Evolutionary conservation across 2,113 vertebrate genomes (phyloP).

Genomic region (Oostethus manadensis): DNA sequence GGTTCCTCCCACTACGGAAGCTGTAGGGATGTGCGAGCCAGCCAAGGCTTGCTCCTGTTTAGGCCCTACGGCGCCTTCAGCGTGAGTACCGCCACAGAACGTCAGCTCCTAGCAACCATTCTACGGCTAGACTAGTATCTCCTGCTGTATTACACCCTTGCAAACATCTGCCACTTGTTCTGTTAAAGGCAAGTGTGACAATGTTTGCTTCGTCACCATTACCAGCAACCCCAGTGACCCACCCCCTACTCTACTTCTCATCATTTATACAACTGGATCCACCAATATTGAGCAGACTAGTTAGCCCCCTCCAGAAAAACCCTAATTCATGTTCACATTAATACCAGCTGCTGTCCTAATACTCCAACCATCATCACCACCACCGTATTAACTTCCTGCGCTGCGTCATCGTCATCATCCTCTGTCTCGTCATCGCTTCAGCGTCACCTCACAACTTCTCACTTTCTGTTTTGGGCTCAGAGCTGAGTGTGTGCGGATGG

Average conservation of each 20-base stretch:
- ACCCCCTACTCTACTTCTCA: too few relatives aligned
- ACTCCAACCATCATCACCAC: neutral
- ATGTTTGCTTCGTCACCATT: neutral
- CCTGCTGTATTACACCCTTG: neutral
- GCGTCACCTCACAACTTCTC: constrained; percentile 39
- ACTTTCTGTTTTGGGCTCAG: constrained; percentile 29
- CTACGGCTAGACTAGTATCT: constrained; percentile 7
- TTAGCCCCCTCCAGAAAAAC: neutral
- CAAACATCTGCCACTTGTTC: constrained; percentile 3
- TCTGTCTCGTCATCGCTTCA: constrained; percentile 33
- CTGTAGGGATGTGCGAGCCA: constrained; percentile 93
- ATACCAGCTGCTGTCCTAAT: constrained; percentile 2
- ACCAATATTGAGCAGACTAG: neutral
- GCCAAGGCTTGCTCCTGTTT: constrained; percentile 90
- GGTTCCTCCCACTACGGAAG: constrained; percentile 89
- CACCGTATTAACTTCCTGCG: constrained; percentile 9
- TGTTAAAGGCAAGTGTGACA: neutral
- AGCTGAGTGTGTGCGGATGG: constrained; percentile 33
- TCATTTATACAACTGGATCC: too few relatives aligned
- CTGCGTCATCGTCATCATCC: constrained; percentile 26
- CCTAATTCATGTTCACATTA: neutral
- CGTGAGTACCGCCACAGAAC: constrained; percentile 83
- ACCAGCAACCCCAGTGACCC: neutral
- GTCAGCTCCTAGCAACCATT: constrained; percentile 44
- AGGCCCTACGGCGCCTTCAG: constrained; percentile 84